A percentile compares a stretch with the other conserved stretches of the same genome.
These are phyloP conservation scores for Rousettus leschenaultii DNA, from an alignment of 2,113 vertebrate species.

Conservation along the genomic window DNA sequence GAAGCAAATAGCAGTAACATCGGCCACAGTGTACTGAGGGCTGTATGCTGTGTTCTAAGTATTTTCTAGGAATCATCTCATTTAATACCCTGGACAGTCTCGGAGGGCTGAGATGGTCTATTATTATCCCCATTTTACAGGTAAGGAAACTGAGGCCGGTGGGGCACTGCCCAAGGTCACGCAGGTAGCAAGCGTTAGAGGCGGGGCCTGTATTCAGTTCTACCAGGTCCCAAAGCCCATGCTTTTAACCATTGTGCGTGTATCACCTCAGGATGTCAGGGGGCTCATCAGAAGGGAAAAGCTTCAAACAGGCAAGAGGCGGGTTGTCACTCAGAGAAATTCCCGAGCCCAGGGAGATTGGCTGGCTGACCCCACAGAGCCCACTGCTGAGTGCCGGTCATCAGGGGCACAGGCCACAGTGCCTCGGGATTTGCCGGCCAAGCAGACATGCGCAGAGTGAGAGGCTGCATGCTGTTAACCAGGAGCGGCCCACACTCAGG, in stretches of 20 bases:
- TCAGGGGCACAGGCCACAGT: background rate
- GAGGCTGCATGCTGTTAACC: conserved; percentile 72
- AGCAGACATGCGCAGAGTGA: background rate
- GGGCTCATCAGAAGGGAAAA: background rate
- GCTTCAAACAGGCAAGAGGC: background rate
- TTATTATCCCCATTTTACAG: conserved; percentile 37
- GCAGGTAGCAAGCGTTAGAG: background rate
- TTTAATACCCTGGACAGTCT: background rate
- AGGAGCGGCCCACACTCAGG: background rate
- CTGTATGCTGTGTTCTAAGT: background rate
- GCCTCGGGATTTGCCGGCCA: background rate
- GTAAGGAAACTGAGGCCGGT: conserved; percentile 39
- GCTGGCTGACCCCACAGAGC: background rate
- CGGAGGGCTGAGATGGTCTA: background rate
- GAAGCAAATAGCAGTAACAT: background rate
- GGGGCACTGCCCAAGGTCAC: background rate
- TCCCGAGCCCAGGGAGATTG: background rate
- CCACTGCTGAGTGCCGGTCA: background rate
- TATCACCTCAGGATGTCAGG: background rate
- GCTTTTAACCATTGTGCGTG: background rate
- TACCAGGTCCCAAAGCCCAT: background rate
- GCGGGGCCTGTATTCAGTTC: background rate
- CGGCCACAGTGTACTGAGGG: background rate
- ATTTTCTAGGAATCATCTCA: background rate
- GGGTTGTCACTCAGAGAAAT: background rate